Evolutionary conservation across 64 coral and sea anemone species (phyloP).

Genomic region (Montipora capricornis): DNA sequence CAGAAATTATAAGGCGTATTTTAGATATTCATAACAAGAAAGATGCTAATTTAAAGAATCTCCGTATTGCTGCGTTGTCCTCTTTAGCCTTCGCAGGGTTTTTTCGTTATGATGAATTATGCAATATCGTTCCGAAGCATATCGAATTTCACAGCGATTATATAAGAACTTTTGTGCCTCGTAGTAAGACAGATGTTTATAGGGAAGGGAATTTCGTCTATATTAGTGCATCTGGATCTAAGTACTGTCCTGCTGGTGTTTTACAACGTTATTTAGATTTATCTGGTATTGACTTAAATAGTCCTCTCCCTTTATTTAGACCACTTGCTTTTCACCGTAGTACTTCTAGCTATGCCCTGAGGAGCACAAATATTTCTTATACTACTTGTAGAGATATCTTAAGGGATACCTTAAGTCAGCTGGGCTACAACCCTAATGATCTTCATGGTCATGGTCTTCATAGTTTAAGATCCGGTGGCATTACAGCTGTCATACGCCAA

Average conservation of each 20-base stretch:
- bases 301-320: conserved; percentile 1
- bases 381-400: conserved; percentile 70
- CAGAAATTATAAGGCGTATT: conserved; percentile 26
- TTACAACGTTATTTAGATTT: conserved; percentile 40
- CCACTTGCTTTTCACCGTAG: not conserved
- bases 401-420: conserved; percentile 32
- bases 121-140: conserved; percentile 10
- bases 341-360: not conserved
- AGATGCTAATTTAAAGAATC: conserved; percentile 20
- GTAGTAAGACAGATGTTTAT: conserved; percentile 60
- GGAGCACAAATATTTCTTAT: conserved; percentile 23
- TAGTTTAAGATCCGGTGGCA: conserved; percentile 41
- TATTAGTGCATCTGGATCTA: not conserved
- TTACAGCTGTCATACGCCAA: conserved; percentile 52
- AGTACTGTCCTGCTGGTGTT: conserved; percentile 37
- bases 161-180: conserved; percentile 29
- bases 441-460: conserved; percentile 29
- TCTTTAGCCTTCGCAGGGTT: conserved; percentile 34
- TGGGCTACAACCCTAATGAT: conserved; percentile 53
- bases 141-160: conserved; percentile 20
- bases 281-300: conserved; percentile 13
- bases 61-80: conserved; percentile 29
- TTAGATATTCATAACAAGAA: conserved; percentile 14
- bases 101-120: conserved; percentile 22
- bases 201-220: conserved; percentile 51